These are phyloP conservation scores for Dinothrombium tinctorium DNA, from an alignment of 1,140 invertebrate genomes.

Conservation along the genomic window DNA sequence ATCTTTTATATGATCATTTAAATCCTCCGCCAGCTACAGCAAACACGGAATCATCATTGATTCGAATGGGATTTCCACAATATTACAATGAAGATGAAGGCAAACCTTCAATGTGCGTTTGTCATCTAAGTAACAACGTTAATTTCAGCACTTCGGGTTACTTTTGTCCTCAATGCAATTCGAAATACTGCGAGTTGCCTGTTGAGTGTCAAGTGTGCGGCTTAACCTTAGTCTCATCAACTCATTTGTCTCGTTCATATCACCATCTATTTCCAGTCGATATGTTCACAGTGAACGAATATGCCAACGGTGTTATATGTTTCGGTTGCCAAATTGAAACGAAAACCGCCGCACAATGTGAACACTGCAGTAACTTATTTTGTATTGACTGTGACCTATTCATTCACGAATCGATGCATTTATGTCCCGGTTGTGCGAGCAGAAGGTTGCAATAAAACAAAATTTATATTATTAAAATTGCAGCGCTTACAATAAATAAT, in stretches of 20 bases:
- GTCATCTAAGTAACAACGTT: constrained; percentile 7
- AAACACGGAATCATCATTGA: constrained; percentile 28
- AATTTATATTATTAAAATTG: too few relatives aligned
- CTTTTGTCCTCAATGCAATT: constrained; percentile 82
- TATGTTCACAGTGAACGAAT: constrained; percentile 40
- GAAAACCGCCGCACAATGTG: constrained; percentile 29
- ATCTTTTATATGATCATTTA: constrained; percentile 42
- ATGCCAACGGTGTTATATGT: constrained; percentile 1
- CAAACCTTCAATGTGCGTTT: constrained; percentile 26
- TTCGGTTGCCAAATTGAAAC: constrained; percentile 6
- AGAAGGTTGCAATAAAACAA: too few relatives aligned
- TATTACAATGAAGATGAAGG: constrained; percentile 22
- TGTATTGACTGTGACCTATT: constrained; percentile 89
- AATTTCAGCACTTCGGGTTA: constrained; percentile 34
- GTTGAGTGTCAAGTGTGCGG: constrained; percentile 83
- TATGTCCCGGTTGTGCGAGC: constrained; percentile 69
- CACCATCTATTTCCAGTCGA: constrained; percentile 85
- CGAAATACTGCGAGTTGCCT: constrained; percentile 92
- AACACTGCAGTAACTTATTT: constrained; percentile 47
- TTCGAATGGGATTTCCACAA: constrained; percentile 29
- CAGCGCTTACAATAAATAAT: too few relatives aligned
- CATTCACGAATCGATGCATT: constrained; percentile 72
- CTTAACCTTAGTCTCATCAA: constrained; percentile 84
- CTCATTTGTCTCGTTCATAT: constrained; percentile 85
- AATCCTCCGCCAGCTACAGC: constrained; percentile 58